A percentile compares a stretch with the other conserved stretches of the same genome.
Conservation (phyloP, 2,888 invertebrate species). For the Didymodactylos carnosus region DNA sequence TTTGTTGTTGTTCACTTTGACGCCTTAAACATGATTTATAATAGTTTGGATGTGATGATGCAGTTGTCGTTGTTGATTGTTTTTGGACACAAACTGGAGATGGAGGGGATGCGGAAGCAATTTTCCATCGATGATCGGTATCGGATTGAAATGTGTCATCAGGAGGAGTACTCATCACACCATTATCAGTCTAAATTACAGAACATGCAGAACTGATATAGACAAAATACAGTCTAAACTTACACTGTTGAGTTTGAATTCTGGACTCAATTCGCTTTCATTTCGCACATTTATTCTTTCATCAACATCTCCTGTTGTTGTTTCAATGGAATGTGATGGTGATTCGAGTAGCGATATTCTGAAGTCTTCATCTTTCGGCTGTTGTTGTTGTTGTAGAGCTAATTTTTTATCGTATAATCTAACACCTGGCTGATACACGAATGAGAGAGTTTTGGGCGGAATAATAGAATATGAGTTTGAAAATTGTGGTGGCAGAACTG, state of each 20-base stretch:
- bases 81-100: background rate
- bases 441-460: background rate
- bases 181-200: too few relatives aligned
- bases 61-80: too few relatives aligned
- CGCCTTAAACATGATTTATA: background rate
- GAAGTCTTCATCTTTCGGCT: background rate
- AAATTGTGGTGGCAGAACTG: background rate
- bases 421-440: background rate
- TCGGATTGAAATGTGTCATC: background rate
- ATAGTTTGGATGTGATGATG: background rate
- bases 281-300: background rate
- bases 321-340: too few relatives aligned
- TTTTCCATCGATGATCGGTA: background rate
- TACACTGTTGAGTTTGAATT: too few relatives aligned
- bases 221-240: too few relatives aligned
- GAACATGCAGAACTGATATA: too few relatives aligned
- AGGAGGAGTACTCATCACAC: background rate
- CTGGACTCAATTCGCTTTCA: too few relatives aligned
- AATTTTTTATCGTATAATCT: background rate
- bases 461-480: background rate
- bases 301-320: background rate
- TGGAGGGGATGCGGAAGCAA: background rate
- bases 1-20: background rate
- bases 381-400: too few relatives aligned
- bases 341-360: too few relatives aligned